Conservation (phyloP, 2,888 invertebrate species). For the Lymantria dispar region DNA sequence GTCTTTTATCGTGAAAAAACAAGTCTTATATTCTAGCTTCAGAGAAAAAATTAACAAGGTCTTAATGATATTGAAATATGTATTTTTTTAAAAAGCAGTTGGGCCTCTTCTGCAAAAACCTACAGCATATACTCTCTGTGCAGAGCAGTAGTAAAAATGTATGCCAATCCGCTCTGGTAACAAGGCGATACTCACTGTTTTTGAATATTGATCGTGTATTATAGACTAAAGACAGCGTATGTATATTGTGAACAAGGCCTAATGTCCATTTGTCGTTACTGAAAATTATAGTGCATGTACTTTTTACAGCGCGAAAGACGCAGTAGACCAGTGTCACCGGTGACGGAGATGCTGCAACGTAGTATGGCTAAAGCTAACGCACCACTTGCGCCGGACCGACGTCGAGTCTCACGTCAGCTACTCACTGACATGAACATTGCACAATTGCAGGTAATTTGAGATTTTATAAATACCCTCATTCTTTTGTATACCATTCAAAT, state of each 20-base stretch:
- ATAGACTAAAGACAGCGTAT: no score
- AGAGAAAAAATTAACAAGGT: no score
- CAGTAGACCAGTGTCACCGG: slow-evolving; percentile 88
- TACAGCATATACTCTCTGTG: no score
- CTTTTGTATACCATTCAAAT: neutral
- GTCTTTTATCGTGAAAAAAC: no score
- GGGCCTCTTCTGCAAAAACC: no score
- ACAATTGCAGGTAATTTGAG: slow-evolving; percentile 83
- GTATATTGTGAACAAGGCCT: neutral
- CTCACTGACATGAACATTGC: slow-evolving; percentile 96
- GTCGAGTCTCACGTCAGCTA: slow-evolving; percentile 91
- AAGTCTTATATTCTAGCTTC: no score
- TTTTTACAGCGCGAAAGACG: slow-evolving; percentile 77
- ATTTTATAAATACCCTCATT: neutral
- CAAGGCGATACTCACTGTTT: no score
- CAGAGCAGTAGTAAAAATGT: no score
- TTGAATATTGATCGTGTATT: no score
- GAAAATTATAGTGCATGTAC: neutral
- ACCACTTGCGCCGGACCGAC: slow-evolving; percentile 90
- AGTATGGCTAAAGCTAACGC: slow-evolving; percentile 92
- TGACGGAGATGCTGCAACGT: slow-evolving; percentile 92
- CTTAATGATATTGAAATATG: no score
- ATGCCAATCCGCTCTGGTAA: no score
- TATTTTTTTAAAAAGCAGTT: no score
- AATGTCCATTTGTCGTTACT: neutral